Evolutionary conservation across 2,113 vertebrate genomes (phyloP).

Genomic region (Lophotis ruficrista): DNA sequence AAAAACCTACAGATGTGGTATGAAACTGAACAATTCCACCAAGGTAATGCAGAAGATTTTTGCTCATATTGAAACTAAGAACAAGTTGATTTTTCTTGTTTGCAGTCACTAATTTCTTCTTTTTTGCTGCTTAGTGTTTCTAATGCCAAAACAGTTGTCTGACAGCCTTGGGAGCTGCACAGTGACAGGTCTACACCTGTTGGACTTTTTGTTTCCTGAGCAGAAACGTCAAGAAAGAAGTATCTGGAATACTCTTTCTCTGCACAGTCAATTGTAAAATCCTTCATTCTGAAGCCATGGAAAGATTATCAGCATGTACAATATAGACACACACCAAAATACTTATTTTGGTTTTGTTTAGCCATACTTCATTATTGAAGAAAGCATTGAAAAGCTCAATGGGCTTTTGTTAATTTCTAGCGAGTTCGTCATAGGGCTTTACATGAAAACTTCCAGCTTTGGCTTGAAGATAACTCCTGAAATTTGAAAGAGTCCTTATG

Average conservation of each 20-base stretch:
- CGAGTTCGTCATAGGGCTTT: not conserved
- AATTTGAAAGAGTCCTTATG: not conserved
- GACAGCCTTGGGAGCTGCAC: not conserved
- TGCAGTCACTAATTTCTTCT: not conserved
- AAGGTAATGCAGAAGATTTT: slow-evolving; percentile 78
- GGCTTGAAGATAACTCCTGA: not conserved
- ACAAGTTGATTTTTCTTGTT: not conserved
- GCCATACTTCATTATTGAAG: not conserved
- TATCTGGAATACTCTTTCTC: not conserved
- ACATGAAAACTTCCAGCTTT: not conserved
- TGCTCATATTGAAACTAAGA: not conserved
- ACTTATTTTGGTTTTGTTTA: not conserved
- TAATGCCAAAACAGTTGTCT: not conserved
- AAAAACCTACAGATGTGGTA: slow-evolving; percentile 89
- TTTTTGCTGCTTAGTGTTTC: not conserved
- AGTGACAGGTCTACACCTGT: not conserved
- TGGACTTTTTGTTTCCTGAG: not conserved
- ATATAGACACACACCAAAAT: not conserved
- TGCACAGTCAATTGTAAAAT: not conserved
- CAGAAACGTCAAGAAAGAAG: not conserved
- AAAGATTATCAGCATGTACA: not conserved
- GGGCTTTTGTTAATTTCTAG: not conserved
- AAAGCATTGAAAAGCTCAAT: not conserved
- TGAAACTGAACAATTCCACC: slow-evolving; percentile 86
- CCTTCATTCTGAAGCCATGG: not conserved